Evolutionary conservation across 2,113 vertebrate species (phyloP).

Genomic region (Nothobranchius kuhntae): DNA sequence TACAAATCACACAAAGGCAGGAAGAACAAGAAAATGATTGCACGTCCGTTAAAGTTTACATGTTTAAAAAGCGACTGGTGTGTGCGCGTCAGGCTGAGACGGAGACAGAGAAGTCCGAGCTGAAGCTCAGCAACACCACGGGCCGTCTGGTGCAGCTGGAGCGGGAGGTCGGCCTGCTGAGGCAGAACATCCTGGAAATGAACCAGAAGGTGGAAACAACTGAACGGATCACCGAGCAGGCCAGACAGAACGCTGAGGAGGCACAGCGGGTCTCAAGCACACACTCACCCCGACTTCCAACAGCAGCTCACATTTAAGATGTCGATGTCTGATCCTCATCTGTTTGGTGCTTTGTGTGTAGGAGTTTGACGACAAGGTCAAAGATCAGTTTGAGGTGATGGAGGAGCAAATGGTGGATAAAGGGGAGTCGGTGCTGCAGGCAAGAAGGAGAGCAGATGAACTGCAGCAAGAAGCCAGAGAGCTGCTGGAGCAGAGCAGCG

Average conservation of each 20-base stretch:
- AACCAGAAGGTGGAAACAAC: constrained; percentile 67
- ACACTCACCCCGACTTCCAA: background rate
- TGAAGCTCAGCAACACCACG: constrained; percentile 86
- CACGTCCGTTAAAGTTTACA: too few species aligned
- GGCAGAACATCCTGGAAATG: constrained; percentile 80
- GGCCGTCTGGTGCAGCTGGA: constrained; percentile 84
- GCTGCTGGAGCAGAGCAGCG: constrained; percentile 85
- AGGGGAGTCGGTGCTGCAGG: constrained; percentile 80
- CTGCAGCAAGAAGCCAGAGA: constrained; percentile 89
- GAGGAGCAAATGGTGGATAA: constrained; percentile 84
- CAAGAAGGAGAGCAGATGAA: constrained; percentile 82
- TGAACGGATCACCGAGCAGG: constrained; percentile 65
- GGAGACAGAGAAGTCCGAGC: constrained; percentile 86
- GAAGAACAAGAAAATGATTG: background rate
- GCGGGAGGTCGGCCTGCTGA: constrained; percentile 82
- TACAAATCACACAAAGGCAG: too few species aligned
- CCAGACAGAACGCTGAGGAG: constrained; percentile 78
- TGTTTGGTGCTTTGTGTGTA: constrained; percentile 48
- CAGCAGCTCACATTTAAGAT: background rate
- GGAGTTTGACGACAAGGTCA: constrained; percentile 83
- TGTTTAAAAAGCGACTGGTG: too few species aligned
- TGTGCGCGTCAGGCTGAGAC: constrained; percentile 84
- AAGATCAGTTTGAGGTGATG: constrained; percentile 78
- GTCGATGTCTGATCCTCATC: background rate
- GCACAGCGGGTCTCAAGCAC: constrained; percentile 79